Base-by-base conservation (phyloP, 2,888 invertebrate species). In the Opisthograptis luteolata region DNA sequence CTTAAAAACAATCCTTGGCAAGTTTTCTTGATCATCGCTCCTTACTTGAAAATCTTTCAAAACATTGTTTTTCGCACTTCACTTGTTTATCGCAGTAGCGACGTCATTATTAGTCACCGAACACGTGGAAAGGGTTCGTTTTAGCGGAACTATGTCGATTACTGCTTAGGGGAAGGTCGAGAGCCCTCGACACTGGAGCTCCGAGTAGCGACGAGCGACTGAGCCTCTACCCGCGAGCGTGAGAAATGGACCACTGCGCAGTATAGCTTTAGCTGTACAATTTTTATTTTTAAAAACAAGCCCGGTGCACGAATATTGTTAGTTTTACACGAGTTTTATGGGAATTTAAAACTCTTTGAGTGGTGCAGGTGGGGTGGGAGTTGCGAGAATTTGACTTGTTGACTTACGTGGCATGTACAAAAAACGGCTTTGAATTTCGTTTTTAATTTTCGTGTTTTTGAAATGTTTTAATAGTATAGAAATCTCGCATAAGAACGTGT, bases 1-100 rank as follows among this genome's bases (percentile, higher is more conserved):
- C 89, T 89, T 55, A 89, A 70, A 72, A 90, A 81, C 65, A 89
- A 77, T 63, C 89, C 87, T 73, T 90, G 89, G 69, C 82, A 88
- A 71, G 75, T 84, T 83, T 86, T 88, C 71, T 73, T 85, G 71
- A 88, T 84, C 89, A 88, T 89, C 53, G 52, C 59, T 53, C 58
- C 59, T 60, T 68, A 68, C 69, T 45, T 25, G n/a, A 19, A 44
- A 25, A 9, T 24, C 44, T 37, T 24, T 19, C 27, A 19, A 15
- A 39, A 49, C 49, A 43, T 70, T 67, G 58, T 36, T 36, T 19
- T 34, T 25, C 13, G 46, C 50, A 53, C 53, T 62, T 39, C 35
- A 37, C 47, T 70, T 64, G 64, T 64, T 66, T 55, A 58, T 52
- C 55, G 66, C 60, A 58, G 60, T 58, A 58, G 60, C 70, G 64